Evolutionary conservation across 2,113 vertebrate genomes (phyloP), one percentile per base, ranked within the genome.

Genomic region (Nematolebias whitei): DNA sequence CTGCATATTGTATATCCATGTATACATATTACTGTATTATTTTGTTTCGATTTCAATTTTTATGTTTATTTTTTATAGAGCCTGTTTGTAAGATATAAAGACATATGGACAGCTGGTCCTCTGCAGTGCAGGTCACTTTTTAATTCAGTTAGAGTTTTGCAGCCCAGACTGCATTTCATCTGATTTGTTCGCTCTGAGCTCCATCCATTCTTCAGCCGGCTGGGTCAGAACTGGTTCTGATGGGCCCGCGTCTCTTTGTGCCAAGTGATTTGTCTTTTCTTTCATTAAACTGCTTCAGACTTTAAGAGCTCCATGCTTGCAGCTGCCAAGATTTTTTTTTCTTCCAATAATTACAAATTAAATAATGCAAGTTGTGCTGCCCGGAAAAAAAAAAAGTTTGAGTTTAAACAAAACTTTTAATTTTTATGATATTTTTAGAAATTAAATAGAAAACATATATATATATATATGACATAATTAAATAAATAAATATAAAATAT

Each of bases 201-300:
- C 68, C 70, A 83, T 88, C 70, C 66, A 81, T 88, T 74, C 49
- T 74, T 81, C 84, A 76, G 58, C 60, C 51, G 47, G 48, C 65
- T 63, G 48, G 48, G 7, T 78, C 53, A 26, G 66, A 75, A 79
- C 47, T 15, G 4, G 67, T 51, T 80, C 12, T 79, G 81, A 84
- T 76, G 52, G 80, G 57, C 52, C 56, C 20, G 71, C 47, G 76
- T 73, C 67, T 63, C 53, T 47, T 54, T 4, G 80, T 58, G 70
- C 80, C 83, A 84, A 78, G 62, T 65, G 13, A 88, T 89, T 58
- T 68, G 54, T 87, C 78, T 87, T 56, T 71, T 70, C 61, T 68
- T 77, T 76, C 70, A 72, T 76, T 75, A 63, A 79, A 77, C 39
- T 59, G 43, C 22, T 52, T 59, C 72, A 65, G 72, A 68, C 73